These are phyloP conservation scores for Lophius americanus DNA, from an alignment of 2,797 vertebrate genomes.

Conservation along the genomic window DNA sequence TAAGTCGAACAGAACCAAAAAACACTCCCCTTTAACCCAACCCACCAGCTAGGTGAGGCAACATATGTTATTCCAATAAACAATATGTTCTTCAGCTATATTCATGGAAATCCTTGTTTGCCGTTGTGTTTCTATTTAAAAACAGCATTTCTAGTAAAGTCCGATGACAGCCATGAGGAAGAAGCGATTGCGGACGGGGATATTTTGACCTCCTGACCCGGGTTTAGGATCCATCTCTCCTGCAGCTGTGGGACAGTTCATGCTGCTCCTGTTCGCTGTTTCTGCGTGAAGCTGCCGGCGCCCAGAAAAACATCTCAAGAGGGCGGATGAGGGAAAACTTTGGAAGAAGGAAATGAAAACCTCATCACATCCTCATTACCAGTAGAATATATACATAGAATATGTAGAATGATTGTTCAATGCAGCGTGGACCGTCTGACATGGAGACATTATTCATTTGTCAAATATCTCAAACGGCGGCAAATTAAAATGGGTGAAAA, in stretches of 20 bases:
- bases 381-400: not conserved
- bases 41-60: not conserved
- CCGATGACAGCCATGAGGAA: not conserved
- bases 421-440: not conserved
- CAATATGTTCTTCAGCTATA: not conserved
- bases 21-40: not conserved
- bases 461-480: not conserved
- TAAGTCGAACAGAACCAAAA: too few relatives aligned
- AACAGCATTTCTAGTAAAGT: not conserved
- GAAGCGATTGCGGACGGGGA: not conserved
- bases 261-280: conserved; percentile 12
- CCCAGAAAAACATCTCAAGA: conserved; percentile 1
- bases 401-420: conserved; percentile 6
- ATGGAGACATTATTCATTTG: conserved; percentile 11
- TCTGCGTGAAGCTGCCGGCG: conserved; percentile 11
- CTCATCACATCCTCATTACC: conserved; percentile 5
- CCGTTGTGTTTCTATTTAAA: not conserved
- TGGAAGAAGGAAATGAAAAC: conserved; percentile 14
- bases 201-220: conserved; percentile 30
- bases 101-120: not conserved
- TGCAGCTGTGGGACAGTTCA: conserved; percentile 47
- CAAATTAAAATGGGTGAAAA: not conserved
- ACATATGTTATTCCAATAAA: not conserved
- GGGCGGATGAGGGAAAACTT: not conserved
- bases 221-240: conserved; percentile 5